Conservation (phyloP, 1,140 invertebrate genomes). For the Caenorhabditis remanei region DNA sequence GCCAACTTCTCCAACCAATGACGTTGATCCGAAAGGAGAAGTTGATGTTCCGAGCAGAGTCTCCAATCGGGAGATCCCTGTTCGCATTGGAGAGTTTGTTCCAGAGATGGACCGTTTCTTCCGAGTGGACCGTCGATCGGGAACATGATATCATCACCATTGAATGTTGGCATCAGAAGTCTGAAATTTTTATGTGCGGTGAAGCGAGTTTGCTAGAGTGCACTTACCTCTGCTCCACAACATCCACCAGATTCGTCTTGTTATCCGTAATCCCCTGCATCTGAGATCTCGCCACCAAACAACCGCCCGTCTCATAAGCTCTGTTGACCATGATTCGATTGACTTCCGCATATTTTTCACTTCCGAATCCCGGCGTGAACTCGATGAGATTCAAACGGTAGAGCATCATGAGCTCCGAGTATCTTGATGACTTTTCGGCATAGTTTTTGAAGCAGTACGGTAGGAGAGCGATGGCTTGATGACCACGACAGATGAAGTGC, state of each 20-base stretch:
- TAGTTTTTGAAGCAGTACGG: conserved; percentile 67
- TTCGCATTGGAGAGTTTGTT: conserved; percentile 62
- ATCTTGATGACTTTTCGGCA: conserved; percentile 61
- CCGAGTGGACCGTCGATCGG: conserved; percentile 66
- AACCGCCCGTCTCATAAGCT: conserved; percentile 60
- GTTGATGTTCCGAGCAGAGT: conserved; percentile 57
- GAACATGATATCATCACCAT: conserved; percentile 66
- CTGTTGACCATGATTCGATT: conserved; percentile 65
- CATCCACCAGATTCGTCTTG: conserved; percentile 51
- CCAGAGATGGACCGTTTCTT: conserved; percentile 59
- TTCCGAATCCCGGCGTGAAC: conserved; percentile 64
- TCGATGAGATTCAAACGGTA: conserved; percentile 66
- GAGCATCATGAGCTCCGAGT: conserved; percentile 63
- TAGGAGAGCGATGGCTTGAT: conserved; percentile 63
- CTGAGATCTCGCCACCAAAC: conserved; percentile 64
- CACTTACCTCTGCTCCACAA: conserved; percentile 59
- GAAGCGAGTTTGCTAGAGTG: too few relatives aligned
- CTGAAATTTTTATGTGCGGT: neutral
- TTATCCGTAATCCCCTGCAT: conserved; percentile 66
- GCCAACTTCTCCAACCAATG: conserved; percentile 63
- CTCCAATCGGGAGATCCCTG: conserved; percentile 52
- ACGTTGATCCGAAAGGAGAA: conserved; percentile 61
- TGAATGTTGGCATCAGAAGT: conserved; percentile 67
- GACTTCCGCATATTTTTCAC: conserved; percentile 65
- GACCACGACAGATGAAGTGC: conserved; percentile 66